Evolutionary conservation across 1,140 invertebrate species (phyloP).

Genomic region (Cataglyphis hispanica): DNA sequence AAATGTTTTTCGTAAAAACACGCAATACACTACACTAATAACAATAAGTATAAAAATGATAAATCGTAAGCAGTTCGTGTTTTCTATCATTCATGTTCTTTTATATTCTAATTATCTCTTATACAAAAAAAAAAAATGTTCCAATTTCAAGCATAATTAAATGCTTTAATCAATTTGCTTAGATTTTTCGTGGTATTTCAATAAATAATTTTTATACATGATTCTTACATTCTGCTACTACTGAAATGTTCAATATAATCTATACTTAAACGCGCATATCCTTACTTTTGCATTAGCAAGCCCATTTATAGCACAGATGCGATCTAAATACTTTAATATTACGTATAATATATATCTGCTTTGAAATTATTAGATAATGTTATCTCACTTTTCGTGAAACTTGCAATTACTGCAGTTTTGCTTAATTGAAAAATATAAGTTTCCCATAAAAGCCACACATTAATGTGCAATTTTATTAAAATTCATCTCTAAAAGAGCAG

Average conservation of each 20-base stretch:
- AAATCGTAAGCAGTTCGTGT: not conserved
- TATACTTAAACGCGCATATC: not conserved
- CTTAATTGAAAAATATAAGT: not conserved
- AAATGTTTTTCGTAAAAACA: conserved; percentile 1
- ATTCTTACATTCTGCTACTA: not conserved
- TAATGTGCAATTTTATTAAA: not conserved
- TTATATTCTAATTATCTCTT: not conserved
- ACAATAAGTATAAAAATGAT: not conserved
- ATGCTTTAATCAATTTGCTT: not conserved
- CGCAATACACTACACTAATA: not conserved
- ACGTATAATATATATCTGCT: not conserved
- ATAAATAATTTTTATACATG: not conserved
- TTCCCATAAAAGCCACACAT: not conserved
- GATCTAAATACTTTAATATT: not conserved
- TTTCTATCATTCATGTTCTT: not conserved
- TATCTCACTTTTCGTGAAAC: not conserved
- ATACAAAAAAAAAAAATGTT: not conserved
- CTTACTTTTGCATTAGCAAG: not conserved
- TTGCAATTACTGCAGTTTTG: not conserved
- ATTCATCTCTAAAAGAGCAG: not conserved
- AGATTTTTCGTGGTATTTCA: not conserved
- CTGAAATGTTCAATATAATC: not conserved
- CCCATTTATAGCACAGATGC: not conserved
- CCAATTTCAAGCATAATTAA: not conserved
- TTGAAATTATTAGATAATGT: not conserved